Conservation (phyloP, 1,140 invertebrate species). For the Triops longicaudatus region DNA sequence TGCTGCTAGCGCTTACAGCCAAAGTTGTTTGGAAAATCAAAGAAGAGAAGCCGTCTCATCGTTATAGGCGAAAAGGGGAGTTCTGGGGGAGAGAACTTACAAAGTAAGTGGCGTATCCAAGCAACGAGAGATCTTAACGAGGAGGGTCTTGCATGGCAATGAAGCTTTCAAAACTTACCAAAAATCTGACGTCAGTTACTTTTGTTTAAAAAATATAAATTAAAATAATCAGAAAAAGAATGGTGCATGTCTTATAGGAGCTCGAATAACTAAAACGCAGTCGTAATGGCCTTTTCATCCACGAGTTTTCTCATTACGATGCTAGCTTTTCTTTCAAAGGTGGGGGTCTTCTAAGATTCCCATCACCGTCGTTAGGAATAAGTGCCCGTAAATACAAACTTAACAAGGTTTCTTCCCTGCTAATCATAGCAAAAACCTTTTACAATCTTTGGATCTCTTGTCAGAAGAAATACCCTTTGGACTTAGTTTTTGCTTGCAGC, state of each 20-base stretch:
- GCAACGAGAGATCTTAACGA: neutral
- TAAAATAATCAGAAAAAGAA: neutral
- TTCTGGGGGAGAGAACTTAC: neutral
- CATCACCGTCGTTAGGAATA: neutral
- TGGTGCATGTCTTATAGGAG: neutral
- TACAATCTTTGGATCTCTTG: neutral
- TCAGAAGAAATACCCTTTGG: too few species aligned
- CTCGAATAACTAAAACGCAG: neutral
- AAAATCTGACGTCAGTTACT: neutral
- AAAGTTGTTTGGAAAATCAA: conserved; percentile 9
- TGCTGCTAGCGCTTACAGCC: neutral
- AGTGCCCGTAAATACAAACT: neutral
- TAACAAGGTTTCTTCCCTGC: neutral
- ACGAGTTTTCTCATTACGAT: conserved; percentile 1
- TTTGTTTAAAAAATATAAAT: neutral
- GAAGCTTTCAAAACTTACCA: conserved; percentile 6
- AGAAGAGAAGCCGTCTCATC: conserved; percentile 11
- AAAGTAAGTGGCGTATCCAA: conserved; percentile 6
- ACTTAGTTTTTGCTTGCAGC: too few species aligned
- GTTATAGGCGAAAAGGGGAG: neutral
- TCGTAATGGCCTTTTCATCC: neutral
- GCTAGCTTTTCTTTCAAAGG: neutral
- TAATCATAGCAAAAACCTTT: neutral
- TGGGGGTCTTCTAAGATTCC: neutral
- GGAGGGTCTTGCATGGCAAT: conserved; percentile 7